These are phyloP conservation scores for Amphipoea lucens DNA, from an alignment of 2,888 invertebrate genomes.

Conservation along the genomic window DNA sequence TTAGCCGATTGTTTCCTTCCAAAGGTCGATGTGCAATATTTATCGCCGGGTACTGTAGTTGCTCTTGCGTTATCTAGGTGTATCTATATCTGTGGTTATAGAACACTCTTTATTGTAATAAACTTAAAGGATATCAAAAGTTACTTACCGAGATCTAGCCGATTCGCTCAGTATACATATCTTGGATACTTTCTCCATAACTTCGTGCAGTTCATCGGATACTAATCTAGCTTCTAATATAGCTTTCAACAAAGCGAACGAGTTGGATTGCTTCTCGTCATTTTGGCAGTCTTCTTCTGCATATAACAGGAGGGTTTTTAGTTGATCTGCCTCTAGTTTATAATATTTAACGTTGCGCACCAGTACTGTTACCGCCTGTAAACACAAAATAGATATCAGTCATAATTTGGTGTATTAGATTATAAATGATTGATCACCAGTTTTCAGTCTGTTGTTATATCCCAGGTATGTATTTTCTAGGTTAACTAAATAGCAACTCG, in stretches of 20 bases:
- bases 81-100: no score
- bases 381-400: slow-evolving; percentile 41
- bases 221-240: slow-evolving; percentile 94
- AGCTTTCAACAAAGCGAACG: slow-evolving; percentile 96
- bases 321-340: slow-evolving; percentile 92
- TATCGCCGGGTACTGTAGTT: no score
- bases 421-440: background rate
- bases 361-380: slow-evolving; percentile 94
- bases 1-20: no score
- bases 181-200: slow-evolving; percentile 95
- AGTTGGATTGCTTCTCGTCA: slow-evolving; percentile 95
- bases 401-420: background rate
- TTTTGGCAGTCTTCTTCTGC: slow-evolving; percentile 97
- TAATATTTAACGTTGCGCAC: slow-evolving; percentile 94
- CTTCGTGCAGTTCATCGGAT: slow-evolving; percentile 93
- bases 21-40: no score
- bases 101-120: background rate
- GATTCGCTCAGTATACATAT: slow-evolving; percentile 94
- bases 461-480: background rate
- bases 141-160: slow-evolving; percentile 84
- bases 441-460: background rate
- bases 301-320: slow-evolving; percentile 95
- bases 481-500: background rate
- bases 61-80: no score
- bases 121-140: background rate